Percentiles rank a stretch among this genome's conserved stretches.
Evolutionary conservation across 2,113 vertebrate species (phyloP).

Genomic region (Archilochus colubris): DNA sequence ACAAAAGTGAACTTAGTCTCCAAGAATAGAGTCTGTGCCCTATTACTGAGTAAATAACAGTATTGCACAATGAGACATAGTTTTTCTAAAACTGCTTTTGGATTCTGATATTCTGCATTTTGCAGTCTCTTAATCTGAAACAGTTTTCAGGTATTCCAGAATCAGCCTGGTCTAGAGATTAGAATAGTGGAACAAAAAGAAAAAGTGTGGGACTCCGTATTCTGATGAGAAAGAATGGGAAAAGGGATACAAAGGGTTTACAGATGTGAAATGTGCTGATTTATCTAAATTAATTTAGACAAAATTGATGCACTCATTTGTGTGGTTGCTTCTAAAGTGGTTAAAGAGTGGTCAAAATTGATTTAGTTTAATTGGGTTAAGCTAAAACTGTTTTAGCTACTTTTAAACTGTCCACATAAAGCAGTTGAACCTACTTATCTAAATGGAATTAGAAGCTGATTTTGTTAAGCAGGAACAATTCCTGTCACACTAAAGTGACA

Average conservation of each 20-base stretch:
- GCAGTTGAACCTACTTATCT: slow-evolving; percentile 51
- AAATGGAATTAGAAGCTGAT: slow-evolving; percentile 61
- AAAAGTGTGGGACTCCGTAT: background rate
- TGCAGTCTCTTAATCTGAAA: background rate
- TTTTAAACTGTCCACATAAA: slow-evolving; percentile 60
- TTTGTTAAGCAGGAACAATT: slow-evolving; percentile 50
- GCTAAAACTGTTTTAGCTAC: slow-evolving; percentile 56
- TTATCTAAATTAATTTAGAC: slow-evolving; percentile 55
- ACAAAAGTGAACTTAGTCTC: background rate
- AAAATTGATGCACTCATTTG: slow-evolving; percentile 55
- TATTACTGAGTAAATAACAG: background rate
- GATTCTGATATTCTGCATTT: background rate
- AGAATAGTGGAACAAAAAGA: background rate
- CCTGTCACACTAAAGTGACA: slow-evolving; percentile 27
- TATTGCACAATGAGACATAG: background rate
- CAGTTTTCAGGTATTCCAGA: background rate
- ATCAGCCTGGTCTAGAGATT: background rate
- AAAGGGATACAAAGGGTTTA: background rate
- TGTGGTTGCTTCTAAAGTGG: slow-evolving; percentile 43
- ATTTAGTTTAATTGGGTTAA: slow-evolving; percentile 63
- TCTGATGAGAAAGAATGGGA: background rate
- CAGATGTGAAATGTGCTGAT: slow-evolving; percentile 36
- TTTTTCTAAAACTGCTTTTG: background rate
- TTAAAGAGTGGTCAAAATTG: slow-evolving; percentile 56
- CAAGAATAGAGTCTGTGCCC: background rate